These are phyloP conservation scores for Speoplatyrhinus poulsoni DNA, from an alignment of 2,113 vertebrate genomes.

Conservation along the genomic window DNA sequence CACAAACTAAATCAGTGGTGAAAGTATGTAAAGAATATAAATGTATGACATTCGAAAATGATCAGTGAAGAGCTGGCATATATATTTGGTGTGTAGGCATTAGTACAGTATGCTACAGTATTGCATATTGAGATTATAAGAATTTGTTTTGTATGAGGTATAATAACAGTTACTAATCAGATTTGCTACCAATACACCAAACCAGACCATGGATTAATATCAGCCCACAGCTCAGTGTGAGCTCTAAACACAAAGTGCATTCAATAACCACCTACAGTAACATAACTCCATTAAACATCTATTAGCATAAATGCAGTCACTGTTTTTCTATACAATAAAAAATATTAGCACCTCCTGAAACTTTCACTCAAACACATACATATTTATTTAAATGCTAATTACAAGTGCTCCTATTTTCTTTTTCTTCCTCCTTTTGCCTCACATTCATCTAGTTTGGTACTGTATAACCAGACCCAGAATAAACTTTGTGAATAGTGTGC, in stretches of 20 bases:
- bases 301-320: conserved; percentile 32
- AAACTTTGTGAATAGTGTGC: too few species aligned
- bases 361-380: conserved; percentile 37
- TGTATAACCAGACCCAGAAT: too few species aligned
- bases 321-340: conserved; percentile 35
- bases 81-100: conserved; percentile 51
- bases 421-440: conserved; percentile 17
- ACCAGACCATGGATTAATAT: conserved; percentile 24
- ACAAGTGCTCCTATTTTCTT: neutral
- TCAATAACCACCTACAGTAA: conserved; percentile 27
- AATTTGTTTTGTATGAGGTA: conserved; percentile 27
- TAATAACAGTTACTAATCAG: conserved; percentile 18
- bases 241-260: conserved; percentile 50
- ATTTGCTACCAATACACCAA: conserved; percentile 13
- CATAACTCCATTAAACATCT: conserved; percentile 21
- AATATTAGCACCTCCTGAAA: conserved; percentile 23
- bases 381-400: conserved; percentile 40
- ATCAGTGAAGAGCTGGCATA: conserved; percentile 28
- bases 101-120: conserved; percentile 27
- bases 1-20: conserved; percentile 57
- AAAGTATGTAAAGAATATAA: conserved; percentile 23
- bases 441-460: too few species aligned
- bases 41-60: conserved; percentile 23
- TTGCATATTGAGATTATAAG: conserved; percentile 48
- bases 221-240: conserved; percentile 26